Base-by-base conservation (phyloP, 2,888 invertebrate genomes). In the Cabera pusaria region DNA sequence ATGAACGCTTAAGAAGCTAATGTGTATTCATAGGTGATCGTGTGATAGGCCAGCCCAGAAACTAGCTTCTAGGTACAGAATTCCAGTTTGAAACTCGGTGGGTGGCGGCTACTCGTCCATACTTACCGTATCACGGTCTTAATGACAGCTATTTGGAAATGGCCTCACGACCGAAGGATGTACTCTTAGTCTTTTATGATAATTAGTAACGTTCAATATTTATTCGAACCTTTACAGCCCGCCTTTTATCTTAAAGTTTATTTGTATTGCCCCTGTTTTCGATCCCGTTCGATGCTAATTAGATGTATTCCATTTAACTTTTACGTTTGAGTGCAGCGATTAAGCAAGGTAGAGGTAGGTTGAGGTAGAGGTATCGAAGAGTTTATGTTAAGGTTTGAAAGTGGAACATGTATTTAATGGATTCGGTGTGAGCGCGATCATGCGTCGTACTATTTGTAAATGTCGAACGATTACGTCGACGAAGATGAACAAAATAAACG, bases 141-240 rank as follows among this genome's bases (percentile, higher is more conserved):
- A 82, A 84, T 80, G 82, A 80, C 79, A 75, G 80, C 78, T 79
- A 78, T 83, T 84, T 64, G 75, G 82, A 82, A 84, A 82, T 78
- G 72, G 75, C 68, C 68, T 66, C 73, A 42, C 41, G 41, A 42
- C 29, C 67, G 65, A 68, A 72, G 71, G 69, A 77, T 74, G 72
- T 74, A 77, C 76, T 78, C 78, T 35, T 35, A 35, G 29, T 41
- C 41, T 42, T 36, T 84, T 83, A 84, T 81, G 83, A 79, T 86
- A 84, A 85, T 85, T 82, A 85, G 80, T 76, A 64, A 68, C 72
- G 72, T 77, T 70, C 73, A 78, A 77, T 85, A 84, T 84, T 84
- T 82, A 81, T 81, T 73, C 66, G 66, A 67, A 69, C 64, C 64
- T 74, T 68, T 72, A 73, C 65, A 64, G 52, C 59, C 75, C 67